Conservation (phyloP, 2,113 vertebrate genomes). For the Chloropsis cyanopogon region DNA sequence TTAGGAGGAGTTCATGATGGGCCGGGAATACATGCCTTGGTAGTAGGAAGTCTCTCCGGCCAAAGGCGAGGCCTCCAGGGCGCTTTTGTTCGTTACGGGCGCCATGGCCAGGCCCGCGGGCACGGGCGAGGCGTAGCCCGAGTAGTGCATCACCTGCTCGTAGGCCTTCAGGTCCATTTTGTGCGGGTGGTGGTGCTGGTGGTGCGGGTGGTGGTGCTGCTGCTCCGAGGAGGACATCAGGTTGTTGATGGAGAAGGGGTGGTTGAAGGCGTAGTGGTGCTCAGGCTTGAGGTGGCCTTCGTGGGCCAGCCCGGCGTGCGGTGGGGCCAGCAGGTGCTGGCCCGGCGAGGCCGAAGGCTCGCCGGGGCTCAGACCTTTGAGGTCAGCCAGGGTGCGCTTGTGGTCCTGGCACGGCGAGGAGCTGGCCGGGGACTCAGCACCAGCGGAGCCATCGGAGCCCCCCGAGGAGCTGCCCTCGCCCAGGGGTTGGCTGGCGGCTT, state of each 20-base stretch:
- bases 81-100: conserved; percentile 89
- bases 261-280: conserved; percentile 98
- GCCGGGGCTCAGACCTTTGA: conserved; percentile 87
- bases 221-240: conserved; percentile 98
- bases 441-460: conserved; percentile 82
- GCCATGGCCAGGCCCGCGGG: conserved; percentile 91
- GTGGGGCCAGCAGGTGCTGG: conserved; percentile 84
- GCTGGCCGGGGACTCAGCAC: conserved; percentile 87
- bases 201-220: conserved; percentile 87
- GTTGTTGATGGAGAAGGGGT: conserved; percentile 98
- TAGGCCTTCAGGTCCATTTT: conserved; percentile 99
- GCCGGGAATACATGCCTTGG: conserved; percentile 95
- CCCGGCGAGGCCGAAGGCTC: conserved; percentile 76
- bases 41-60: conserved; percentile 88
- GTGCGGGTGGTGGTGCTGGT: conserved; percentile 79
- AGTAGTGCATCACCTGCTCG: conserved; percentile 99
- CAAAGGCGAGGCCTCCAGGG: conserved; percentile 88
- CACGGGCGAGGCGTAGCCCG: conserved; percentile 93
- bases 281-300: conserved; percentile 96
- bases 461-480: conserved; percentile 70
- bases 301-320: conserved; percentile 87
- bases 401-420: conserved; percentile 86
- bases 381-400: conserved; percentile 70
- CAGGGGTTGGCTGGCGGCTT: not conserved
- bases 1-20: conserved; percentile 99